A percentile compares a stretch with the other conserved stretches of the same genome.
Evolutionary conservation across 2,888 invertebrate species (phyloP).

Genomic region (Zygogramma bicolorata): DNA sequence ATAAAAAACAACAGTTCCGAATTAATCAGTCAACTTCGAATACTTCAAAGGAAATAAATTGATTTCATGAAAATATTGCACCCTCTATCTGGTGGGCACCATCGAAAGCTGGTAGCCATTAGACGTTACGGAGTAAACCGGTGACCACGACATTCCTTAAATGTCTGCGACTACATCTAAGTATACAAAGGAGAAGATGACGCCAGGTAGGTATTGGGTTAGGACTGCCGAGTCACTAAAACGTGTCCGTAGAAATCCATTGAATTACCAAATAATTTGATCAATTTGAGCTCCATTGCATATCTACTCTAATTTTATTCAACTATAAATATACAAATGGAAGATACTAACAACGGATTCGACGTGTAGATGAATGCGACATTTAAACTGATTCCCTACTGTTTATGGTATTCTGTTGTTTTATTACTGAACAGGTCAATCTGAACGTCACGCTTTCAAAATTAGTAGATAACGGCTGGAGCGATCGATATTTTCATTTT

Average conservation of each 20-base stretch:
- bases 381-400: neutral
- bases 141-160: neutral
- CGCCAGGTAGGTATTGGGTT: neutral
- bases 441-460: neutral
- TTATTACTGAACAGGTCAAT: neutral
- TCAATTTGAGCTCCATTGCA: neutral
- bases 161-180: neutral
- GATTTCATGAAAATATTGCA: neutral
- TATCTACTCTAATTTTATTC: neutral
- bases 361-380: neutral
- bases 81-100: neutral
- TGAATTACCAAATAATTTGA: neutral
- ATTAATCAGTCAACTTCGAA: neutral
- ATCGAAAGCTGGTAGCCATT: neutral
- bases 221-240: neutral
- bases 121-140: neutral
- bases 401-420: neutral
- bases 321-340: neutral
- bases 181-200: too few species aligned
- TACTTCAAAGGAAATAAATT: neutral
- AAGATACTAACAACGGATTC: neutral
- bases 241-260: neutral
- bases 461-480: neutral
- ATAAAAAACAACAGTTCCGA: too few species aligned
- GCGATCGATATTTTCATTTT: neutral